phyloP scores from a whole-genome alignment of 2,113 vertebrate species.

The Neodon shergylaensis region DNA sequence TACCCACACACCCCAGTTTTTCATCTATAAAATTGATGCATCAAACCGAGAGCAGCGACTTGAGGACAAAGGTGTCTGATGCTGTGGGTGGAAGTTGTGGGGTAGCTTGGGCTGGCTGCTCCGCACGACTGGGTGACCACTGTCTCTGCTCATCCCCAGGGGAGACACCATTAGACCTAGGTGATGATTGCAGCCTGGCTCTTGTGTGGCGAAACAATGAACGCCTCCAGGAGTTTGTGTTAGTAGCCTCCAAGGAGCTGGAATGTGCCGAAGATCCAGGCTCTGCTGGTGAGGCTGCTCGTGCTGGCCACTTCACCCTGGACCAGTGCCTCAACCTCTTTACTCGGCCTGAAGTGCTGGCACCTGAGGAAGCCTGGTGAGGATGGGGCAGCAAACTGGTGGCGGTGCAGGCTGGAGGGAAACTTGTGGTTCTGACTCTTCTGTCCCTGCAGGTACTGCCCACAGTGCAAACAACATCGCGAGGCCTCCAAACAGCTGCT shows the following conservation, averaged over 20 bases:
- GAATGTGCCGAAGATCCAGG: conserved; percentile 95
- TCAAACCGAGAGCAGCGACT: conserved; percentile 93
- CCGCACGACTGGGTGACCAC: background rate
- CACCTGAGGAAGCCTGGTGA: conserved; percentile 98
- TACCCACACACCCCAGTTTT: conserved; percentile 91
- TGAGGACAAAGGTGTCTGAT: conserved; percentile 93
- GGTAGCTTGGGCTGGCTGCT: background rate
- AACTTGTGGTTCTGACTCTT: background rate
- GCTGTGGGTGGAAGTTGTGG: background rate
- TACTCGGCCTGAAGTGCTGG: conserved; percentile 97
- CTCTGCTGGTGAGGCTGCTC: conserved; percentile 94
- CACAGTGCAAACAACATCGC: conserved; percentile 97
- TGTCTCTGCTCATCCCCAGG: conserved; percentile 80
- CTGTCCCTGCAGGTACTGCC: conserved; percentile 91
- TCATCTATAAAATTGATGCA: conserved; percentile 92
- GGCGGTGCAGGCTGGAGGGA: background rate
- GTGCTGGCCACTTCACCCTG: conserved; percentile 97
- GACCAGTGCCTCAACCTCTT: conserved; percentile 99
- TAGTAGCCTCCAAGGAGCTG: conserved; percentile 97
- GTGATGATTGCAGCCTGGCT: conserved; percentile 92
- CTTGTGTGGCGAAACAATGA: conserved; percentile 99
- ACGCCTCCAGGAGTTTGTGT: conserved; percentile 94
- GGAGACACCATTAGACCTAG: conserved; percentile 88
- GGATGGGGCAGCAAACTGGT: conserved; percentile 40
- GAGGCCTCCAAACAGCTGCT: conserved; percentile 98